Conservation (phyloP, 2,888 invertebrate species). For the Peribatodes rhomboidaria region DNA sequence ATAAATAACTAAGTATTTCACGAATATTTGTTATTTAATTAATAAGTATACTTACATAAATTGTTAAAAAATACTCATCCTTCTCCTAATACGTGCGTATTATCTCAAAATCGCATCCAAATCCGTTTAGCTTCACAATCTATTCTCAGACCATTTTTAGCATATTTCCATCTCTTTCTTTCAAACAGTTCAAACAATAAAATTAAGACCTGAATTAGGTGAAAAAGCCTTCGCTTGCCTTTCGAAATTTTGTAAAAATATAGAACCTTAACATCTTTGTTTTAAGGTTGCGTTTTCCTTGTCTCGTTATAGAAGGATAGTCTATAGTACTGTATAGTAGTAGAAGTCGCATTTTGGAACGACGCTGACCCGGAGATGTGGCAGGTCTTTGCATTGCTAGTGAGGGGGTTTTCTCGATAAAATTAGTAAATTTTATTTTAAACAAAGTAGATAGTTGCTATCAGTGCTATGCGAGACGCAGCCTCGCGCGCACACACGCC, state of each 20-base stretch:
- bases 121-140: neutral
- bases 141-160: neutral
- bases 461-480: too few relatives aligned
- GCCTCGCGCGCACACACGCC: too few relatives aligned
- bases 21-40: too few relatives aligned
- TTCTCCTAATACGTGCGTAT: too few relatives aligned
- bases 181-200: neutral
- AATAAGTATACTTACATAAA: too few relatives aligned
- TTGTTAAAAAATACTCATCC: too few relatives aligned
- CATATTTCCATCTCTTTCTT: neutral
- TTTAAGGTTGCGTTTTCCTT: neutral
- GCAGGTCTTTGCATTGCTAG: conserved; percentile 52
- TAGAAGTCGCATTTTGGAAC: conserved; percentile 45
- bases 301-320: neutral
- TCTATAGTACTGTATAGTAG: neutral
- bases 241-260: neutral
- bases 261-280: neutral
- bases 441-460: too few relatives aligned
- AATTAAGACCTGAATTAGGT: conserved; percentile 7
- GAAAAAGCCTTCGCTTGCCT: neutral
- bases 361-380: conserved; percentile 52
- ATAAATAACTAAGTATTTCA: too few relatives aligned
- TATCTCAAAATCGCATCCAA: too few relatives aligned
- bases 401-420: conserved; percentile 16
- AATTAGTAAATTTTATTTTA: too few relatives aligned